Evolutionary conservation across 1,140 invertebrate genomes (phyloP).

Genomic region (Brachionus rubens): DNA sequence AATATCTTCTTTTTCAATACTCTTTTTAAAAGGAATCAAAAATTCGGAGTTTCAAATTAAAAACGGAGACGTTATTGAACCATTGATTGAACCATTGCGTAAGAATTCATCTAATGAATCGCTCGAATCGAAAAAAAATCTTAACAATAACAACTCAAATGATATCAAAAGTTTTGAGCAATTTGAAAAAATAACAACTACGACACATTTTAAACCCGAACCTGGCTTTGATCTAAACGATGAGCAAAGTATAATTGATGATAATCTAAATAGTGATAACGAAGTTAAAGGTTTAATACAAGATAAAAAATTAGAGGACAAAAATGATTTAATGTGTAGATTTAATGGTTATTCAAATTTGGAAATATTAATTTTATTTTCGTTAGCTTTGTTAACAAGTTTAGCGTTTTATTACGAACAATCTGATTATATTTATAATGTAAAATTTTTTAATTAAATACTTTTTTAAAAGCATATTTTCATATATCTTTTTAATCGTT

Average conservation of each 20-base stretch:
- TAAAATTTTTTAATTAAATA: not conserved
- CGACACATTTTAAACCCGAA: too few relatives aligned
- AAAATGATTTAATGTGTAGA: not conserved
- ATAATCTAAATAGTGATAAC: not conserved
- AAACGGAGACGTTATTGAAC: not conserved
- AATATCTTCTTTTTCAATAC: too few relatives aligned
- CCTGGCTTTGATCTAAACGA: too few relatives aligned
- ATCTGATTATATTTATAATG: not conserved
- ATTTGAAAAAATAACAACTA: too few relatives aligned
- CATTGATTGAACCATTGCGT: not conserved
- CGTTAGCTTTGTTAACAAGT: not conserved
- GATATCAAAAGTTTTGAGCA: too few relatives aligned
- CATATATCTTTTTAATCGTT: not conserved
- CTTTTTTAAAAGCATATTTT: not conserved
- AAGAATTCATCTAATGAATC: not conserved
- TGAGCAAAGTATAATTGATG: too few relatives aligned
- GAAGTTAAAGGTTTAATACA: not conserved
- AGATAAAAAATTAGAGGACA: not conserved
- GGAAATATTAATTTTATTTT: constrained; percentile 3
- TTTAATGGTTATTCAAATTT: constrained; percentile 25
- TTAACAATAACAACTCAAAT: too few relatives aligned
- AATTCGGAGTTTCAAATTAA: not conserved
- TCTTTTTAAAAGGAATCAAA: not conserved
- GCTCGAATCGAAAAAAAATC: too few relatives aligned
- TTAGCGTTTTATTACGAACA: not conserved